Evolutionary conservation across 2,113 vertebrate species (phyloP).

Genomic region (Ancistrus triradiatus): DNA sequence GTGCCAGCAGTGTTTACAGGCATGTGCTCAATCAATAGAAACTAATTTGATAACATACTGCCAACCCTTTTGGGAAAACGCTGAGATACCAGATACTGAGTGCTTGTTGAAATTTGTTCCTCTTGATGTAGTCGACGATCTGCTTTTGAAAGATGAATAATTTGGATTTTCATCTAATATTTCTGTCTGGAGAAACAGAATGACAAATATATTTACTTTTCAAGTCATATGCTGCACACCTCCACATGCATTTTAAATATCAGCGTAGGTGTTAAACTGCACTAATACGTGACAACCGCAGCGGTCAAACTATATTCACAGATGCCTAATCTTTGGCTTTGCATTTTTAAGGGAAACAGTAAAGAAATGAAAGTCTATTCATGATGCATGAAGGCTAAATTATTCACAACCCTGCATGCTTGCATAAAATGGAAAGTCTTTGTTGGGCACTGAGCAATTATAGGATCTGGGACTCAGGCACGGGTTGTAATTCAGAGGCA

Average conservation of each 20-base stretch:
- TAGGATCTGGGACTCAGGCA: conserved; percentile 13
- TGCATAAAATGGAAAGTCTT: conserved; percentile 24
- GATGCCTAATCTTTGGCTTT: conserved; percentile 15
- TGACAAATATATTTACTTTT: conserved; percentile 24
- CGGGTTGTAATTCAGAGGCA: conserved; percentile 18
- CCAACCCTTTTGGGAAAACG: neutral
- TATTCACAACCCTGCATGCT: conserved; percentile 11
- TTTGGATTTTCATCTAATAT: conserved; percentile 13
- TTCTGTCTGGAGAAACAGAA: conserved; percentile 6
- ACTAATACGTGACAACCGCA: neutral
- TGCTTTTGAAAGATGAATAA: conserved; percentile 11
- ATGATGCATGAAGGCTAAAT: conserved; percentile 4
- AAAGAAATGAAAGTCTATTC: conserved; percentile 24
- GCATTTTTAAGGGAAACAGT: conserved; percentile 10
- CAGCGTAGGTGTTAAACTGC: neutral
- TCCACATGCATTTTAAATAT: conserved; percentile 17
- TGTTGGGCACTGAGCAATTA: conserved; percentile 26
- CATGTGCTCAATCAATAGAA: conserved; percentile 26
- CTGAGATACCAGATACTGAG: neutral
- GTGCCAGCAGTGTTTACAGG: conserved; percentile 3
- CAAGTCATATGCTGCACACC: conserved; percentile 1
- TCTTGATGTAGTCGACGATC: neutral
- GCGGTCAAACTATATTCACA: conserved; percentile 6
- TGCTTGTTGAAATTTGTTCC: conserved; percentile 12
- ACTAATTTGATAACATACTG: conserved; percentile 11